These are phyloP conservation scores for Tipula helvola DNA, from an alignment of 2,888 invertebrate species.

Conservation along the genomic window DNA sequence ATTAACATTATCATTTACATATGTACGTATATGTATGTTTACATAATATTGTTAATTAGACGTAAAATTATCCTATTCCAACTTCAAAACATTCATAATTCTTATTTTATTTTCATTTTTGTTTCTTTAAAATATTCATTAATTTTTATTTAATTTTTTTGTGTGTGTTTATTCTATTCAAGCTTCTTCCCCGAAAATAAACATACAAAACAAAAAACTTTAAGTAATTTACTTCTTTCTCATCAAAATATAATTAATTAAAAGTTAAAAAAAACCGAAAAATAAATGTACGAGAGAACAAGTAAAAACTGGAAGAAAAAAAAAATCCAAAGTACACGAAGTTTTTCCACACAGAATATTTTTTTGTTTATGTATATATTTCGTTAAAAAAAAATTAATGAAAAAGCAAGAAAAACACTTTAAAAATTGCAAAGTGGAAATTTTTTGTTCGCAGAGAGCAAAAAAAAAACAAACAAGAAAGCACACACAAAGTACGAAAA, in stretches of 20 bases:
- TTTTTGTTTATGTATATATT: not conserved
- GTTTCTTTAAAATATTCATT: not conserved
- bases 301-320: not conserved
- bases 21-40: not conserved
- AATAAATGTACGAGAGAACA: not conserved
- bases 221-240: not conserved
- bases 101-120: not conserved
- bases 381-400: not conserved
- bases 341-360: not conserved
- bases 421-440: conserved; percentile 4
- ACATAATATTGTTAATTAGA: not conserved
- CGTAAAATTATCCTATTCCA: not conserved
- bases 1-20: too few relatives aligned
- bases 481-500: not conserved
- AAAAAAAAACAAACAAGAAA: not conserved
- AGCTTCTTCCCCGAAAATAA: not conserved
- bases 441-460: not conserved
- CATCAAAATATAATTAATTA: not conserved
- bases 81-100: not conserved
- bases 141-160: not conserved
- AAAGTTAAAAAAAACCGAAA: not conserved
- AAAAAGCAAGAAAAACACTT: not conserved
- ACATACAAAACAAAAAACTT: not conserved
- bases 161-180: not conserved
- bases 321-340: not conserved